phyloP scores from a whole-genome alignment of 2,888 invertebrate genomes.

The Oxycera nigricornis region DNA sequence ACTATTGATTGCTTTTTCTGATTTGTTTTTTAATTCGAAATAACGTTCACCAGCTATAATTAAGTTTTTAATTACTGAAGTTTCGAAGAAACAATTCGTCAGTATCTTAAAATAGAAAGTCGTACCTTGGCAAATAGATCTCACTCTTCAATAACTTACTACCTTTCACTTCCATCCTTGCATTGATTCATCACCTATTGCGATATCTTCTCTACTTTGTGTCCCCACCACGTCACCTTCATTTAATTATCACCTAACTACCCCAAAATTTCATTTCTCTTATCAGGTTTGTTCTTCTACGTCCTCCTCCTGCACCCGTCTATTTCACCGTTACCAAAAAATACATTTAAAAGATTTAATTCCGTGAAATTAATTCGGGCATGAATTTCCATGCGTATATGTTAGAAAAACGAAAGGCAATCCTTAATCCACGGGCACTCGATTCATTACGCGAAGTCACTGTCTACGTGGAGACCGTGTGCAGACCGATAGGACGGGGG shows the following conservation, averaged over 20 bases:
- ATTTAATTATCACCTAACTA: conserved; percentile 36
- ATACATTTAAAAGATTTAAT: conserved; percentile 39
- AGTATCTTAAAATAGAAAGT: too few relatives aligned
- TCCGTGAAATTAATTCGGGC: conserved; percentile 38
- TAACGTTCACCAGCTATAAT: too few relatives aligned
- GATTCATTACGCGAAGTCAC: conserved; percentile 22
- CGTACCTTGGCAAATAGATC: too few relatives aligned
- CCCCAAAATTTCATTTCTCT: conserved; percentile 28
- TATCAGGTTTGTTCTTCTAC: background rate
- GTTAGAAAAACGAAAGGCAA: conserved; percentile 28
- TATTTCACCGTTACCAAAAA: conserved; percentile 1
- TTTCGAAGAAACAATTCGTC: too few relatives aligned
- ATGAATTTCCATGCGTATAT: conserved; percentile 38
- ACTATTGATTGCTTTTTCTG: too few relatives aligned
- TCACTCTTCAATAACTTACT: too few relatives aligned
- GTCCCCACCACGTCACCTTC: background rate
- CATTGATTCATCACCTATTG: too few relatives aligned
- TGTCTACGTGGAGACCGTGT: background rate
- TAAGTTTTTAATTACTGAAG: too few relatives aligned
- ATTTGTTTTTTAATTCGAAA: too few relatives aligned
- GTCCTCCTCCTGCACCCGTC: background rate
- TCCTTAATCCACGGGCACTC: conserved; percentile 35
- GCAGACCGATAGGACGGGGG: background rate
- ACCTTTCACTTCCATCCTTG: too few relatives aligned
- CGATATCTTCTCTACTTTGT: background rate